phyloP scores from a whole-genome alignment of 2,797 vertebrate genomes.

The Heteromormyrus szaboi region DNA sequence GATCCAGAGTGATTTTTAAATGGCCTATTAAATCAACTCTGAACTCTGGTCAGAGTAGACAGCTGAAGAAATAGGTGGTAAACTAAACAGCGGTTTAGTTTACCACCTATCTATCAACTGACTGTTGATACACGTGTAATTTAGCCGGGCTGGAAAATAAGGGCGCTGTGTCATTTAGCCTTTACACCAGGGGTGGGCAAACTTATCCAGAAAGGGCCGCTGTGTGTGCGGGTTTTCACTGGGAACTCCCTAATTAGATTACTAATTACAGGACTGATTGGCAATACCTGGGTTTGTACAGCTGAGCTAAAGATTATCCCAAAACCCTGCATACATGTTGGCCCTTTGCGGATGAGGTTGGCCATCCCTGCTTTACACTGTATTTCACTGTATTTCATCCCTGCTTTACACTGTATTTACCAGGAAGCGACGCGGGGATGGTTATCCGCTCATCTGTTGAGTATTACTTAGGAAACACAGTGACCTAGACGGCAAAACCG shows the following conservation, averaged over 20 bases:
- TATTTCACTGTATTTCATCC: too few relatives aligned
- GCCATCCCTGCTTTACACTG: not conserved
- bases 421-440: not conserved
- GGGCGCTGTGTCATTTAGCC: not conserved
- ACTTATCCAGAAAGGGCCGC: not conserved
- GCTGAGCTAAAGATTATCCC: not conserved
- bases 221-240: not conserved
- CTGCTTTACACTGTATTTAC: not conserved
- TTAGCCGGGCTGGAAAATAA: not conserved
- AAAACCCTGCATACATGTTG: not conserved
- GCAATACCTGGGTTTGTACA: not conserved
- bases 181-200: not conserved
- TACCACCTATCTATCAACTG: not conserved
- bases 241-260: not conserved
- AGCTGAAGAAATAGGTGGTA: not conserved
- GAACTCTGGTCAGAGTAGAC: not conserved
- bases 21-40: not conserved
- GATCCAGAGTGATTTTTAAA: not conserved
- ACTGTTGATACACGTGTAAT: not conserved
- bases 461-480: not conserved
- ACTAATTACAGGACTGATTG: not conserved
- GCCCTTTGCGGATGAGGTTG: too few relatives aligned
- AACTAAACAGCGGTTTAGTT: not conserved
- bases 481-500: not conserved
- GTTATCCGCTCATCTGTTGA: not conserved